A percentile compares a stretch with the other conserved stretches of the same genome.
Evolutionary conservation across 2,797 vertebrate genomes (phyloP).

Genomic region (Cyclura pinguis): DNA sequence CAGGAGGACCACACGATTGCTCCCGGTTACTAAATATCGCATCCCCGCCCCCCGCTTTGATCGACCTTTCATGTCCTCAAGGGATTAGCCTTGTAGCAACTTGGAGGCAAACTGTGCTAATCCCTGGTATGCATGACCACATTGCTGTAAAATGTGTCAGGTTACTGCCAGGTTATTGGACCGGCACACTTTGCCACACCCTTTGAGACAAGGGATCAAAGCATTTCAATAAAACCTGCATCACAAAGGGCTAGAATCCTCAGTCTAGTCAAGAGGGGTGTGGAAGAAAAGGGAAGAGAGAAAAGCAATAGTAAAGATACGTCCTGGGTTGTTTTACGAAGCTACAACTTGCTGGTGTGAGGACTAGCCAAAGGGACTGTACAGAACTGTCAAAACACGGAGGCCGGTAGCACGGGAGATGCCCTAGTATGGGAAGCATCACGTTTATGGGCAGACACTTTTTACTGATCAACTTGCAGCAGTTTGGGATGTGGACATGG

Average conservation of each 20-base stretch:
- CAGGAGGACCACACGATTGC: background rate
- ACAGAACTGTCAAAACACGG: background rate
- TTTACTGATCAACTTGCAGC: background rate
- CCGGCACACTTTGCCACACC: background rate
- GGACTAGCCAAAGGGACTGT: background rate
- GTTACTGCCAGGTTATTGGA: background rate
- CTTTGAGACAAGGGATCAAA: background rate
- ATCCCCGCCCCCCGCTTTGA: background rate
- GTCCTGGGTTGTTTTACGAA: background rate
- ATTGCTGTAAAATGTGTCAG: background rate
- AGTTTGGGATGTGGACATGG: background rate
- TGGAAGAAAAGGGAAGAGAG: background rate
- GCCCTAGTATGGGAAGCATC: background rate
- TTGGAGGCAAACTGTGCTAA: background rate
- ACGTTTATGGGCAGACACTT: background rate
- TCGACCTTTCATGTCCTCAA: background rate
- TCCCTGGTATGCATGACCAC: background rate
- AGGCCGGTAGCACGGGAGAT: background rate
- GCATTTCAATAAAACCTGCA: background rate
- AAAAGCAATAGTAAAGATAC: too few relatives aligned
- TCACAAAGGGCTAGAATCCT: background rate
- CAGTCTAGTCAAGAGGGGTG: background rate
- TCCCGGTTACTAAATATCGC: background rate
- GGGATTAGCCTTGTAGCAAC: background rate
- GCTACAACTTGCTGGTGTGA: background rate